Base-by-base conservation (phyloP, 2,888 invertebrate genomes). In the Cyaniris semiargus region DNA sequence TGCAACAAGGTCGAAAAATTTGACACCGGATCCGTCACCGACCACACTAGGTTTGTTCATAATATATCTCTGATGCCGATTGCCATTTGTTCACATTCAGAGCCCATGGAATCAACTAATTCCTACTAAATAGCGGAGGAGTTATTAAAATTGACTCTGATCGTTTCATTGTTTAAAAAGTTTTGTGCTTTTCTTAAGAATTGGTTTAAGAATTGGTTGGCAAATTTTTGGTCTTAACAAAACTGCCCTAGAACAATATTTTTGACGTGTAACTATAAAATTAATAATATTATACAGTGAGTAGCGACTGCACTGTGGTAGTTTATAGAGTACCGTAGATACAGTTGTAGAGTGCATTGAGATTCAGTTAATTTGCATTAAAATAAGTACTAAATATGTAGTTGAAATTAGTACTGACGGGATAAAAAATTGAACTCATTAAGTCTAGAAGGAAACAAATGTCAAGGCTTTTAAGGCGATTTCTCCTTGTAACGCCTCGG, bases 381-480 rank as follows among this genome's bases (percentile, higher is more conserved):
- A 53, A 53, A 53, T 53, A 53, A 5, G 53, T 53, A 72, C 21
- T 44, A 21, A 72, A 72, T 72, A 72, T 72, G 72, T 72, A 23
- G 21, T 13, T 23, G 15, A 21, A 23, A 72, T 72, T 72, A 48
- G 72, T 72, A 72, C 5, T 15, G 48, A 48, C 44, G 48, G 48
- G 23, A 72, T 44, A 48, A 72, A 72, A 38, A 72, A 72, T 72
- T 3, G 38, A 72, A 23, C 72, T 23, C 72, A 48, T 72, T 44
- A 44, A 48, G n/a, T 72, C 3, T 13, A 48, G 72, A 72, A 38
- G 44, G 15, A 44, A 72, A 72, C 72, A 72, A 72, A 72, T 72
- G 72, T 44, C 72, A 72, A 72, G 38, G 72, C 38, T 23, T 72
- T 72, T 72, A 72, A 27, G 44, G 48, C 72, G 10, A 72, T 72